These are phyloP conservation scores for Onychostoma macrolepis DNA, from an alignment of 2,113 vertebrate genomes.

Conservation along the genomic window DNA sequence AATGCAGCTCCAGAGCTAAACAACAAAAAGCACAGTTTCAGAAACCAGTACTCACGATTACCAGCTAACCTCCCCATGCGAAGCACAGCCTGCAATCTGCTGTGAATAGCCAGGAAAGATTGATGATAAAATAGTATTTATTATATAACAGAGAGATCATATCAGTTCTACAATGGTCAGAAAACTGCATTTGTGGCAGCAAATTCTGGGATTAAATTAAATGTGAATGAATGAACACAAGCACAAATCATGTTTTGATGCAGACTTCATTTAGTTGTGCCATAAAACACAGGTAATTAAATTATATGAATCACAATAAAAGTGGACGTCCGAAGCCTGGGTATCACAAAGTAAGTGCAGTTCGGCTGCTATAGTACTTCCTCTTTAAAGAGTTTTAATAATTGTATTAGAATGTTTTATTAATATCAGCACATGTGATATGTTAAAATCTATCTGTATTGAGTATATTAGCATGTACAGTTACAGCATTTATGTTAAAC, in stretches of 20 bases:
- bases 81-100: conserved; percentile 69
- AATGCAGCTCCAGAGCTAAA: conserved; percentile 61
- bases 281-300: neutral
- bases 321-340: neutral
- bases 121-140: conserved; percentile 7
- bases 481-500: neutral
- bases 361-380: neutral
- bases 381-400: conserved; percentile 14
- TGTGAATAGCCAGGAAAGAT: conserved; percentile 59
- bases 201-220: neutral
- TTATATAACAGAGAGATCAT: neutral
- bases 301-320: neutral
- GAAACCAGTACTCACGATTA: conserved; percentile 70
- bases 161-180: neutral
- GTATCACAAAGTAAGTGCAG: neutral
- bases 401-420: neutral
- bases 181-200: neutral
- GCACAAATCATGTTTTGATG: neutral
- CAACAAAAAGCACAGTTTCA: conserved; percentile 70
- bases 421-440: neutral
- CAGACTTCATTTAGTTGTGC: neutral
- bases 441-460: conserved; percentile 12
- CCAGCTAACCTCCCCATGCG: conserved; percentile 70
- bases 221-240: neutral
- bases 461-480: conserved; percentile 30